Conservation (phyloP, 2,113 vertebrate genomes). For the Galeopterus variegatus region DNA sequence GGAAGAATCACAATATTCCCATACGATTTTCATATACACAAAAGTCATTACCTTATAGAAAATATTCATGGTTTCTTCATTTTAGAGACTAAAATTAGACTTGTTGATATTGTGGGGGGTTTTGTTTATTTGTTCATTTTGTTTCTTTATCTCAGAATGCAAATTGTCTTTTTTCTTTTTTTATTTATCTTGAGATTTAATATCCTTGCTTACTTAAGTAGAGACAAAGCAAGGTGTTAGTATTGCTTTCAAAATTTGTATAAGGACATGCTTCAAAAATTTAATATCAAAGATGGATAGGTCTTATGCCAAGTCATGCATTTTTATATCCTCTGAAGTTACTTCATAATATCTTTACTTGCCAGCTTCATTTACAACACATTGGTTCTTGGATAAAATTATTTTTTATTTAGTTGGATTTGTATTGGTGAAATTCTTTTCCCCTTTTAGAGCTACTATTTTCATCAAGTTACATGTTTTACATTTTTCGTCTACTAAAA, state of each 20-base stretch:
- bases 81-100: conserved; percentile 49
- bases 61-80: neutral
- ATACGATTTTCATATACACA: conserved; percentile 26
- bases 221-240: conserved; percentile 2
- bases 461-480: neutral
- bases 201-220: neutral
- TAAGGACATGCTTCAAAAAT: conserved; percentile 44
- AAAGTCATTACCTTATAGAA: neutral
- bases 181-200: neutral
- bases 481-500: conserved; percentile 20
- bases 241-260: conserved; percentile 46
- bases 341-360: conserved; percentile 33
- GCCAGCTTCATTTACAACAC: neutral
- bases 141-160: conserved; percentile 53
- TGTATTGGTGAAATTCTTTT: conserved; percentile 49
- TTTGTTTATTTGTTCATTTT: neutral
- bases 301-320: neutral
- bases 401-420: conserved; percentile 58
- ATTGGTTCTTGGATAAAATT: conserved; percentile 29
- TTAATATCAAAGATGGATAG: neutral
- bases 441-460: neutral
- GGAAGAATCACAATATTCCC: neutral
- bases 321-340: conserved; percentile 61
- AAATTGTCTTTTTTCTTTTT: neutral
- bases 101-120: neutral